Evolutionary conservation across 2,113 vertebrate species (phyloP).

Genomic region (Scomber colias): DNA sequence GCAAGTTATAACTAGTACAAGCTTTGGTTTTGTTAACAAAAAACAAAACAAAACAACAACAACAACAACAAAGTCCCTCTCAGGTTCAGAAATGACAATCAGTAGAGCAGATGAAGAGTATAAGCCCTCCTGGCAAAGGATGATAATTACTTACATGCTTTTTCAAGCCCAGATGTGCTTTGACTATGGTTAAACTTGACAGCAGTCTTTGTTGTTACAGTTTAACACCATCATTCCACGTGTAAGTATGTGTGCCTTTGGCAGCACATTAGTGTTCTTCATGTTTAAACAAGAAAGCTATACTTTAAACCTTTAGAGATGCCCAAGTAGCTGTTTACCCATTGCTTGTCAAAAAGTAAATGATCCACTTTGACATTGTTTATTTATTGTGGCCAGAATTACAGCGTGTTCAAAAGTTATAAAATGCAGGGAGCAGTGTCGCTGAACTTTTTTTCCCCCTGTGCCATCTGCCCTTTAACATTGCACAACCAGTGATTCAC

Average conservation of each 20-base stretch:
- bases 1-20: not conserved
- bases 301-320: not conserved
- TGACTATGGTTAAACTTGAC: not conserved
- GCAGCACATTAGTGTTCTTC: not conserved
- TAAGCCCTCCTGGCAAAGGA: not conserved
- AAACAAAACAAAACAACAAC: no score
- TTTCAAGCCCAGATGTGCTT: not conserved
- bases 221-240: not conserved
- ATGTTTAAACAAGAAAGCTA: not conserved
- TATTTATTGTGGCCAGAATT: not conserved
- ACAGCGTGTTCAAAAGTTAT: not conserved
- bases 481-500: conserved; percentile 5
- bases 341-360: not conserved
- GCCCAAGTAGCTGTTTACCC: not conserved
- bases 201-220: not conserved
- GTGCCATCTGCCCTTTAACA: conserved; percentile 26
- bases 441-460: not conserved
- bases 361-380: not conserved
- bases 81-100: not conserved
- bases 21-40: not conserved
- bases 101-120: not conserved
- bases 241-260: not conserved
- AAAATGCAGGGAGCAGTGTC: not conserved
- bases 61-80: not conserved
- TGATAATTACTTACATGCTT: no score